phyloP scores from a whole-genome alignment of 2,888 invertebrate species.

The Yponomeuta plumbellus region DNA sequence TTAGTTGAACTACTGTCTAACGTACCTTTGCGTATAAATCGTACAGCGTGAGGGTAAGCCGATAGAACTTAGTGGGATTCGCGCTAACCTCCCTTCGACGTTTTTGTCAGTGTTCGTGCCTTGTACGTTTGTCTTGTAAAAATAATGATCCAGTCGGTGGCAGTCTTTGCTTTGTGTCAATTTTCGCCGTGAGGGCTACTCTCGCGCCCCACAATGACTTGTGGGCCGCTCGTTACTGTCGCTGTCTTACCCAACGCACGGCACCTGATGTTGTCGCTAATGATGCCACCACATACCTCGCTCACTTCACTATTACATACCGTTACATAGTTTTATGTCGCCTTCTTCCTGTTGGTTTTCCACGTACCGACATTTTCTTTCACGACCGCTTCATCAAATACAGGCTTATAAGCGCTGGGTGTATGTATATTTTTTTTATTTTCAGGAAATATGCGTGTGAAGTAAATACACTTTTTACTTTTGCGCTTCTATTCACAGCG shows the following conservation, averaged over 20 bases:
- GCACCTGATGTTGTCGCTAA: constrained; percentile 56
- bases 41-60: not conserved
- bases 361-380: constrained; percentile 10
- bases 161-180: constrained; percentile 67
- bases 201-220: constrained; percentile 59
- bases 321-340: constrained; percentile 7
- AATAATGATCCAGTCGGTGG: constrained; percentile 60
- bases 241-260: constrained; percentile 46
- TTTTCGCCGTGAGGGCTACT: constrained; percentile 63
- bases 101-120: not conserved
- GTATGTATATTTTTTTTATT: constrained; percentile 21
- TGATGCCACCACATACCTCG: constrained; percentile 45
- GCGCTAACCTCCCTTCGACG: not conserved
- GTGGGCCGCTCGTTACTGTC: constrained; percentile 69
- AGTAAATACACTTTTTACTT: constrained; percentile 70
- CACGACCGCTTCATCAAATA: constrained; percentile 30
- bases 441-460: constrained; percentile 60
- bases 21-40: not conserved
- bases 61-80: not conserved
- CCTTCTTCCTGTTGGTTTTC: constrained; percentile 5
- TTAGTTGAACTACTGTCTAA: no score
- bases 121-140: constrained; percentile 28
- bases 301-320: constrained; percentile 8
- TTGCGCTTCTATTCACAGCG: constrained; percentile 61
- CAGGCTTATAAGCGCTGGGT: not conserved